Evolutionary conservation across 2,888 invertebrate genomes (phyloP).

Genomic region (Drosophila paramelanica): DNA sequence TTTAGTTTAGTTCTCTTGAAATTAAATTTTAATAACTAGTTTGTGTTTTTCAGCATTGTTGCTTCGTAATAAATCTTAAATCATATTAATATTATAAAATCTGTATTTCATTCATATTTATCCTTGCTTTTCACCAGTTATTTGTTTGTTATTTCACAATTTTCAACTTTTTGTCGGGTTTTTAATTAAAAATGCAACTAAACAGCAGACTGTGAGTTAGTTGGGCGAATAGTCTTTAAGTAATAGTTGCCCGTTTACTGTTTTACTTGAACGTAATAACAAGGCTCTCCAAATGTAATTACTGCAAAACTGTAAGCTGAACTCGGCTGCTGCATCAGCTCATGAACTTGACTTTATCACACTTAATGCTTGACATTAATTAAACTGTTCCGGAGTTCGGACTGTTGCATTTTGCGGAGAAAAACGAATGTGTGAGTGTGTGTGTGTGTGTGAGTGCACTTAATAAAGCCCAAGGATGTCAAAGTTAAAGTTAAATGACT

Average conservation of each 20-base stretch:
- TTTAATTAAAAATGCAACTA: constrained; percentile 9
- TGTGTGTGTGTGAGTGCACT: constrained; percentile 7
- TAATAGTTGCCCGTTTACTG: constrained; percentile 3
- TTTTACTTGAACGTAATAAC: constrained; percentile 20
- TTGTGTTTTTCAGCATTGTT: no score
- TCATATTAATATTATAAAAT: no score
- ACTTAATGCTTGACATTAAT: constrained; percentile 60
- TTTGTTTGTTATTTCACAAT: no score
- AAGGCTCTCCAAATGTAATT: constrained; percentile 31
- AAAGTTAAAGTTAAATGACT: constrained; percentile 51
- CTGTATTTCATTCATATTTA: no score
- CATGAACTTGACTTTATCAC: constrained; percentile 43
- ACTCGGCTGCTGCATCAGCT: constrained; percentile 2
- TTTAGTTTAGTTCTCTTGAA: neutral
- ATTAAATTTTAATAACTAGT: neutral
- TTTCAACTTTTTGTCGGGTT: neutral
- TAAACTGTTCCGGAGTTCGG: constrained; percentile 35
- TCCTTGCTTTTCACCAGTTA: no score
- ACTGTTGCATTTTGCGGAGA: constrained; percentile 22
- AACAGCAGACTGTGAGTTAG: constrained; percentile 13
- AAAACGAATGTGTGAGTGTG: neutral
- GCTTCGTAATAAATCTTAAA: no score
- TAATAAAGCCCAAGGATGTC: constrained; percentile 49
- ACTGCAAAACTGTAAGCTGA: constrained; percentile 30
- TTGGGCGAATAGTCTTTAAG: neutral